Conservation (phyloP, 2,888 invertebrate species). For the Danaus chrysippus region DNA sequence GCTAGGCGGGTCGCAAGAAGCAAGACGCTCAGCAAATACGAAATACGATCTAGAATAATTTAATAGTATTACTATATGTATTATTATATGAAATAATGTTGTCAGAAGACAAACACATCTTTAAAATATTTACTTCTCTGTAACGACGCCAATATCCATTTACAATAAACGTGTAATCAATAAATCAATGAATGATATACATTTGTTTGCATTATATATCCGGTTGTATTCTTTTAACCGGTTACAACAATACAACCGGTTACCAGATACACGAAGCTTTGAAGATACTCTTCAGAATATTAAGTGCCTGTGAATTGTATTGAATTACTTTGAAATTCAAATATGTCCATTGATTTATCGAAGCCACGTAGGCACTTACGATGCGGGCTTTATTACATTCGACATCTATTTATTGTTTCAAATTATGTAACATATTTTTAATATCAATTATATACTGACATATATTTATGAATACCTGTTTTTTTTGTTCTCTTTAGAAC, state of each 20-base stretch:
- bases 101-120: no score
- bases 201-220: neutral
- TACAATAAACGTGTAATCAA: no score
- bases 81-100: neutral
- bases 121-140: no score
- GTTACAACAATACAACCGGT: conserved; percentile 5
- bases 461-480: no score
- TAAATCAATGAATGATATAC: no score
- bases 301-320: conserved; percentile 4
- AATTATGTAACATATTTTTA: no score
- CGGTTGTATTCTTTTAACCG: conserved; percentile 7
- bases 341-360: conserved; percentile 7
- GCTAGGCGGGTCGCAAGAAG: neutral
- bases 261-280: conserved; percentile 6
- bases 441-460: no score
- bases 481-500: no score
- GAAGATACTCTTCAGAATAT: conserved; percentile 2
- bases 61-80: neutral
- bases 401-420: neutral
- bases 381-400: neutral
- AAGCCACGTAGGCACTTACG: neutral
- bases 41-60: neutral
- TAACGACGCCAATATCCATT: no score
- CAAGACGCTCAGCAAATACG: neutral
- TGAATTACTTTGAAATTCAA: conserved; percentile 8